These are phyloP conservation scores for Drosophila parthenogenetica DNA, from an alignment of 2,888 invertebrate genomes.

Conservation along the genomic window DNA sequence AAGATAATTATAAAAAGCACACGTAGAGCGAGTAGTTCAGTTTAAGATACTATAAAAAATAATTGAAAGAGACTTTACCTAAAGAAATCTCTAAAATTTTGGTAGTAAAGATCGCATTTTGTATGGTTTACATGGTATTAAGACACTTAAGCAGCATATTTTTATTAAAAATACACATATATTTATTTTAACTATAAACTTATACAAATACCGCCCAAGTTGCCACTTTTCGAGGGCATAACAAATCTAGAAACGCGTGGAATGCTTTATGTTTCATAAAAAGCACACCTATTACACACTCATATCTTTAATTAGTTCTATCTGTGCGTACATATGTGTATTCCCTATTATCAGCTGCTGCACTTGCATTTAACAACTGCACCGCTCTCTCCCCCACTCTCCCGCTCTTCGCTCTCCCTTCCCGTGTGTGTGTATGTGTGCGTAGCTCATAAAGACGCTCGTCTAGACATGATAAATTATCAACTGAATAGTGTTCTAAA, in stretches of 20 bases:
- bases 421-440: constrained; percentile 39
- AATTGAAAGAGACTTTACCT: too few species aligned
- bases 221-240: not conserved
- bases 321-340: not conserved
- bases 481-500: constrained; percentile 26
- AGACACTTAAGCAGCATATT: too few species aligned
- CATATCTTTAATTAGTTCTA: constrained; percentile 4
- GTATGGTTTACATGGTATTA: too few species aligned
- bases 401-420: too few species aligned
- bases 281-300: not conserved
- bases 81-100: too few species aligned
- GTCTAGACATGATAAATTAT: constrained; percentile 79
- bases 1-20: not conserved
- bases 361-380: constrained; percentile 16
- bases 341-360: constrained; percentile 12
- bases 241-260: constrained; percentile 29
- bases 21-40: not conserved
- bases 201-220: not conserved
- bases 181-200: not conserved
- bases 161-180: too few species aligned
- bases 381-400: not conserved
- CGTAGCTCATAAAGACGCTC: constrained; percentile 53
- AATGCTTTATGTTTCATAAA: constrained; percentile 22
- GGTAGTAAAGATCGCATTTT: too few species aligned
- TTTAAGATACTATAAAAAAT: not conserved